A percentile compares a stretch with the other conserved stretches of the same genome.
Evolutionary conservation across 2,888 invertebrate species (phyloP).

Genomic region (Sisyra nigra): DNA sequence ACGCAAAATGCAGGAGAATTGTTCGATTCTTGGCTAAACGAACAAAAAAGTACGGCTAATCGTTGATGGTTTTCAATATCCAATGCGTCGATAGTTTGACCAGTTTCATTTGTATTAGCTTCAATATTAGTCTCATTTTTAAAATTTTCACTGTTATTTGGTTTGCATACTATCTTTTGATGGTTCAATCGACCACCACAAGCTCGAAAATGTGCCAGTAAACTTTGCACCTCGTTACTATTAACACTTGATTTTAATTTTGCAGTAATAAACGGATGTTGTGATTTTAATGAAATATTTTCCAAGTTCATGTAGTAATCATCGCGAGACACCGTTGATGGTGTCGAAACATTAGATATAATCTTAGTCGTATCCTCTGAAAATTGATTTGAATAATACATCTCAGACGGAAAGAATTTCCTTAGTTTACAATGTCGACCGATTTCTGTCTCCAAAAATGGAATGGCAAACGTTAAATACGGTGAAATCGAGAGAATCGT

Average conservation of each 20-base stretch:
- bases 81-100: conserved; percentile 42
- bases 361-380: conserved; percentile 21
- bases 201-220: conserved; percentile 76
- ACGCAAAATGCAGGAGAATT: conserved; percentile 82
- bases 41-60: conserved; percentile 78
- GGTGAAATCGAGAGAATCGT: conserved; percentile 73
- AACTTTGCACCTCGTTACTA: conserved; percentile 45
- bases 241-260: conserved; percentile 51
- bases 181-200: conserved; percentile 51
- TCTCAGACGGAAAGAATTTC: conserved; percentile 51
- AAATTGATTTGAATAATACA: conserved; percentile 54
- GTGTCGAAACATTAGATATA: background rate
- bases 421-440: conserved; percentile 62
- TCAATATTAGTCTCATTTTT: background rate
- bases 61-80: conserved; percentile 73
- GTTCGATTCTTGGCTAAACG: conserved; percentile 55
- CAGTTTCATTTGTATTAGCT: conserved; percentile 15
- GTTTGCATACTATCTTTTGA: conserved; percentile 13
- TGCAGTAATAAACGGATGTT: conserved; percentile 57
- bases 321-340: too few species aligned
- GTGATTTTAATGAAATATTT: conserved; percentile 29
- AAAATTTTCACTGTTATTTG: conserved; percentile 17
- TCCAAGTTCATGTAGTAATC: too few species aligned
- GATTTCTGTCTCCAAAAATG: conserved; percentile 73
- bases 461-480: conserved; percentile 65